phyloP scores from a whole-genome alignment of 2,113 vertebrate species.

The Dunckerocampus dactyliophorus region DNA sequence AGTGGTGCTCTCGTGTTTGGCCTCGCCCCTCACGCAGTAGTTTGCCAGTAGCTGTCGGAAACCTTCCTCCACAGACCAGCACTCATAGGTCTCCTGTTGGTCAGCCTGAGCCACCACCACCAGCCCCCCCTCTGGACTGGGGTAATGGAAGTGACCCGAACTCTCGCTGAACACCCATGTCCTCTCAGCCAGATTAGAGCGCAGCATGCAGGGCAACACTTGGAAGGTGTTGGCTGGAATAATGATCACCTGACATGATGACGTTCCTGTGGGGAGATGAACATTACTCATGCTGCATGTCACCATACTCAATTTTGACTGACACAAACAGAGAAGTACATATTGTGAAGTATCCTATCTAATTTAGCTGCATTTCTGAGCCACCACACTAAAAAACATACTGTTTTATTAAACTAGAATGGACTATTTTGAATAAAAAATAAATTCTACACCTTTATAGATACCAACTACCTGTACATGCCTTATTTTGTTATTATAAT shows the following conservation, averaged over 20 bases:
- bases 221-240: slow-evolving; percentile 80
- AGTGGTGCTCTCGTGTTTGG: slow-evolving; percentile 61
- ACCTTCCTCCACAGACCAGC: slow-evolving; percentile 88
- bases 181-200: slow-evolving; percentile 87
- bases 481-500: no score
- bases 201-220: slow-evolving; percentile 79
- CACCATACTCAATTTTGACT: no score
- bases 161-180: slow-evolving; percentile 77
- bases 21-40: slow-evolving; percentile 79
- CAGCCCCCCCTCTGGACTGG: slow-evolving; percentile 80
- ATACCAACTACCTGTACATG: no score
- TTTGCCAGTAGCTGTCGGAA: slow-evolving; percentile 87
- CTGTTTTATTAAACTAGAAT: no score
- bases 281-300: not conserved
- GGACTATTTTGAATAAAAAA: no score
- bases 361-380: no score
- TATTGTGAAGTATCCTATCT: no score
- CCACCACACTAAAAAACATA: no score
- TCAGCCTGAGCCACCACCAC: slow-evolving; percentile 82
- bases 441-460: no score
- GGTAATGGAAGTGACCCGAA: slow-evolving; percentile 75
- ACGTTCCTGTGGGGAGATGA: slow-evolving; percentile 52
- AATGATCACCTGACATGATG: slow-evolving; percentile 73
- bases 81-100: slow-evolving; percentile 80
- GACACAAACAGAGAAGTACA: slow-evolving; percentile 1